Base-by-base conservation (phyloP, 1,140 invertebrate species). In the Tetramorium alpestre region DNA sequence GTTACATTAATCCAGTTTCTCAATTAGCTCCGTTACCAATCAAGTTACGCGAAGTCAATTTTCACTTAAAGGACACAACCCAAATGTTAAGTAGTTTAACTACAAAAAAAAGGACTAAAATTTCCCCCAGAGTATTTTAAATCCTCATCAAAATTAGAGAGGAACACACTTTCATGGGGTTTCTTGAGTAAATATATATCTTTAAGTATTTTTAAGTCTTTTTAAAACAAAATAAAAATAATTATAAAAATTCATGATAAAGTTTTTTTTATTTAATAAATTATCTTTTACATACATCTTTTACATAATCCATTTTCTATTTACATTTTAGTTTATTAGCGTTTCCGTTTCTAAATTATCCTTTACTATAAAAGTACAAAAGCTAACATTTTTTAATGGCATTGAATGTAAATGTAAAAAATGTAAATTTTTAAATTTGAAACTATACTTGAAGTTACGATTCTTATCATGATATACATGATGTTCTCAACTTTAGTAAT, bases 401-500 rank as follows among this genome's bases (percentile, higher is more conserved):
- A 44, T 18, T 58, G 7, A 62, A 62, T 44, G 0, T 60, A 60
- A 58, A 76, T 41, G 38, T 28, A 18, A 62, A 77, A 60, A 64
- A 77, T 28, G 25, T 47, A 33, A 64, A 28, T 41, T 80, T 16
- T 25, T 28, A 51, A 51, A 69, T 69, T 70, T 81, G 56, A 78
- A 65, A 60, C 33, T 54, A 56, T 10, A 22, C 13, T n/a, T 18
- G 8, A 70, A 81, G 22, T 81, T 67, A 41, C 8, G 47, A 64
- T 8, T 44, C 25, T 81, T 70, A n/a, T 81, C 22, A 44, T 28
- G 38, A 41, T 70, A 11, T 70, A 70, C 51, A 56, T 44, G 44
- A 38, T 56, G 25, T 33, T 81, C 22, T 58, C 16, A 81, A 70
- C 78, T 81, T 70, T 81, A 56, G 49, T 81, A 81, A 81, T 81